Conservation (phyloP, 2,113 vertebrate species). For the Eptesicus fuscus region DNA sequence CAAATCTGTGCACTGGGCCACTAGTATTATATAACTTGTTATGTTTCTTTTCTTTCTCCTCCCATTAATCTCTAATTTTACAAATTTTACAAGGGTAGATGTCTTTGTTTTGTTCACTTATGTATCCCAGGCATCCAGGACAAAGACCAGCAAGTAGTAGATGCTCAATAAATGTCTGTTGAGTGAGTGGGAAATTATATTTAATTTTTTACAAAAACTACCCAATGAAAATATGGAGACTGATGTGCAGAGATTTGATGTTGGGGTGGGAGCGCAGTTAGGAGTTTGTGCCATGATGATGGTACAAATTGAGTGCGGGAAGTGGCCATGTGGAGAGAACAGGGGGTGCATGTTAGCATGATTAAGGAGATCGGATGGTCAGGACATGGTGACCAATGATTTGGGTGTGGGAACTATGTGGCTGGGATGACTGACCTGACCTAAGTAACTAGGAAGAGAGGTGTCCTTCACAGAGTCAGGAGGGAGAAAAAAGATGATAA, state of each 20-base stretch:
- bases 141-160: background rate
- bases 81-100: background rate
- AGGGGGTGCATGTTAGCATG: too few relatives aligned
- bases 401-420: background rate
- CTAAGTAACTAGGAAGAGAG: fast-evolving
- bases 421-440: background rate
- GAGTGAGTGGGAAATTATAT: background rate
- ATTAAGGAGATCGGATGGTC: background rate
- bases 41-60: background rate
- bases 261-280: background rate
- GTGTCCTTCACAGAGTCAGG: background rate
- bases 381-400: background rate
- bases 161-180: background rate
- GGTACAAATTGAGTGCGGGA: background rate
- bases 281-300: background rate
- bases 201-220: background rate
- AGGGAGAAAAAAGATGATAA: background rate
- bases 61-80: background rate
- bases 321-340: background rate
- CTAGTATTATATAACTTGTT: background rate
- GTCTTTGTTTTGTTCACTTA: background rate
- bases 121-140: background rate
- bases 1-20: too few relatives aligned
- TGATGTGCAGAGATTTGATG: background rate
- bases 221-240: background rate